Conservation (phyloP, 1,140 invertebrate species). For the Drosophila prosaltans region DNA sequence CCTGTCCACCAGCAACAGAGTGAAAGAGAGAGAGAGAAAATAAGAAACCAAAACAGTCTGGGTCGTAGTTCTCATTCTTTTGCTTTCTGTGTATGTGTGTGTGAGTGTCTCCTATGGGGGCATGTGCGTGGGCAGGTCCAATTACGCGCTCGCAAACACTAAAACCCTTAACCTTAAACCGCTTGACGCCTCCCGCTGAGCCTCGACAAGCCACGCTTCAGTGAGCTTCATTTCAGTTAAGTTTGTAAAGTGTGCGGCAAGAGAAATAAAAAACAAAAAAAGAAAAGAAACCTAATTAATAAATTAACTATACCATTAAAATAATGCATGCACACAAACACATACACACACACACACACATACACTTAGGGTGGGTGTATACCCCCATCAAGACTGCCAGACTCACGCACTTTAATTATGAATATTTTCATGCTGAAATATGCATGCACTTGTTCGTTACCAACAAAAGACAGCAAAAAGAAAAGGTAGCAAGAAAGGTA, state of each 20-base stretch:
- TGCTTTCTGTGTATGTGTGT: background rate
- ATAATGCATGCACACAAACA: slow-evolving; percentile 57
- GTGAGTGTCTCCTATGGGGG: background rate
- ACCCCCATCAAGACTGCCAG: slow-evolving; percentile 22
- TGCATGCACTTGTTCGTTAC: slow-evolving; percentile 59
- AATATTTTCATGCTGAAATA: slow-evolving; percentile 80
- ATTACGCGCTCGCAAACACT: slow-evolving; percentile 52
- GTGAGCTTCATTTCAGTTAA: slow-evolving; percentile 24
- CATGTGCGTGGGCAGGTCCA: slow-evolving; percentile 72
- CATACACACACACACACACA: slow-evolving; percentile 14
- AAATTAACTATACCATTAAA: slow-evolving; percentile 82
- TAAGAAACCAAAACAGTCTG: slow-evolving; percentile 5
- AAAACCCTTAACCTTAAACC: slow-evolving; percentile 27
- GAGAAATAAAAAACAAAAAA: slow-evolving; percentile 10
- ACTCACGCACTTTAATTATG: slow-evolving; percentile 79
- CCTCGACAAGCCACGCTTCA: slow-evolving; percentile 45
- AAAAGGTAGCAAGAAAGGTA: background rate
- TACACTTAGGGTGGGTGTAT: background rate
- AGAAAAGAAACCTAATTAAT: slow-evolving; percentile 73
- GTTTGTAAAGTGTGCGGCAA: slow-evolving; percentile 41
- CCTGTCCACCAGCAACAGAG: slow-evolving; percentile 4
- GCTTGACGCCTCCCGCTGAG: slow-evolving; percentile 46
- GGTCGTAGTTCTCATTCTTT: background rate
- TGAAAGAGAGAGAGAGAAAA: too few species aligned
- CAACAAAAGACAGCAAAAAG: slow-evolving; percentile 3